Percentiles rank a stretch among this genome's conserved stretches.
phyloP scores from a whole-genome alignment of 2,797 vertebrate genomes.

The Mus caroli region DNA sequence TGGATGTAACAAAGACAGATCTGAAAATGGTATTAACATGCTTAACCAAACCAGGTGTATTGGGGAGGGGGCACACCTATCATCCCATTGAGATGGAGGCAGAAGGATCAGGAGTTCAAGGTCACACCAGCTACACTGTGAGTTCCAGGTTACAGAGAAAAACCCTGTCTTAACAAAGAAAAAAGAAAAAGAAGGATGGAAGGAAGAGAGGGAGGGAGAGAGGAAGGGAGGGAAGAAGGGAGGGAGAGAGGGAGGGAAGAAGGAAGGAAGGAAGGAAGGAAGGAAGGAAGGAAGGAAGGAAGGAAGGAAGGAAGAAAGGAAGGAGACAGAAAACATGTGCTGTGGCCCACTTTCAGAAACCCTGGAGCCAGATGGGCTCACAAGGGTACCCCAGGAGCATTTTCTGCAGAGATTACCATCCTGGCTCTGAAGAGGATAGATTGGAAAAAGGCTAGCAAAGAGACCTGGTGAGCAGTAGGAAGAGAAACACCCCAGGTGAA shows the following conservation, averaged over 20 bases:
- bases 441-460: background rate
- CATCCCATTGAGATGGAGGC: background rate
- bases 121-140: background rate
- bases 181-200: background rate
- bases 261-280: too few species aligned
- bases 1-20: background rate
- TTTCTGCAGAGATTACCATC: background rate
- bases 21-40: background rate
- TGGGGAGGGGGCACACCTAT: background rate
- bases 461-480: background rate
- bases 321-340: too few species aligned
- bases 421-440: background rate
- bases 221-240: background rate
- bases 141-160: background rate
- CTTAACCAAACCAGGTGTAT: background rate
- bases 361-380: too few species aligned
- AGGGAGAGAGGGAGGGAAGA: too few species aligned
- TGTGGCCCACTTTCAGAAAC: background rate
- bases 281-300: accelerated
- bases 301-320: accelerated
- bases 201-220: accelerated
- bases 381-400: background rate
- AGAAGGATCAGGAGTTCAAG: background rate
- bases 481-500: background rate
- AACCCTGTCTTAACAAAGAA: background rate